Evolutionary conservation across 2,888 invertebrate species (phyloP).

Genomic region (Halictus ligatus): DNA sequence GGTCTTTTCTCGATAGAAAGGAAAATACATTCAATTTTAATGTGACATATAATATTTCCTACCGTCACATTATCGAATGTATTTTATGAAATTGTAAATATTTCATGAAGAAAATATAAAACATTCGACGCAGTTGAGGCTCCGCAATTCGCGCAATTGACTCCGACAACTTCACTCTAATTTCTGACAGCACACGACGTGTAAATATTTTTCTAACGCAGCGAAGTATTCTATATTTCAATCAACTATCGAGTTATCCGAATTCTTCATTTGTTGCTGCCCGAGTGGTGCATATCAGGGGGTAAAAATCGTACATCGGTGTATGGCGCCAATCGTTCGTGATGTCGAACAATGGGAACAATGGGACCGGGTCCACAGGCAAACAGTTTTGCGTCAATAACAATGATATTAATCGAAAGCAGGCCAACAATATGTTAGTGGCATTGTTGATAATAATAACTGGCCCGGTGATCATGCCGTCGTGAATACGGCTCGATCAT

Average conservation of each 20-base stretch:
- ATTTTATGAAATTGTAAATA: background rate
- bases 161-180: background rate
- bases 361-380: background rate
- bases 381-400: slow-evolving; percentile 27
- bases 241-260: background rate
- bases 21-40: background rate
- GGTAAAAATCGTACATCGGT: background rate
- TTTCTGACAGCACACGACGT: background rate
- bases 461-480: slow-evolving; percentile 16
- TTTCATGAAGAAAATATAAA: background rate
- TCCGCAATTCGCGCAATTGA: too few species aligned
- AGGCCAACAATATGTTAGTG: slow-evolving; percentile 18
- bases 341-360: slow-evolving; percentile 21
- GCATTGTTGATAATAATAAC: slow-evolving; percentile 51
- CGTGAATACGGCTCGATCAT: slow-evolving; percentile 33
- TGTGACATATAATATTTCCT: background rate
- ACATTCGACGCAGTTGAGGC: background rate
- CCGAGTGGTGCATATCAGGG: background rate
- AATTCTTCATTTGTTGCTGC: background rate
- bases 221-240: background rate
- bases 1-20: too few species aligned
- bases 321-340: background rate
- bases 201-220: too few species aligned
- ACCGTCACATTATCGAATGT: background rate
- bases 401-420: slow-evolving; percentile 29